These are phyloP conservation scores for Thalassoma bifasciatum DNA, from an alignment of 2,113 vertebrate species.

Conservation along the genomic window DNA sequence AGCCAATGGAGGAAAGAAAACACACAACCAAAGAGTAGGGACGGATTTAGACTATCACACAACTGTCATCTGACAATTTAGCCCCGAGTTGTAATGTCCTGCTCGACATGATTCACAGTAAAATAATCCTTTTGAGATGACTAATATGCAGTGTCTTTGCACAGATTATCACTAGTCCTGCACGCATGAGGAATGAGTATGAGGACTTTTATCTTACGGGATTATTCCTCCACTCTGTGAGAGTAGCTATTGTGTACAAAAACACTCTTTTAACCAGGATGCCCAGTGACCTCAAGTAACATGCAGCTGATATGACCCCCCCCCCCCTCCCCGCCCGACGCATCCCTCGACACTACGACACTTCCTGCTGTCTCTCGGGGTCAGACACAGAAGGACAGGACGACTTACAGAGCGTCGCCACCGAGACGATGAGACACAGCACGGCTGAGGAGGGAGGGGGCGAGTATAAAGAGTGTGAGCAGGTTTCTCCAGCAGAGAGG, in stretches of 20 bases:
- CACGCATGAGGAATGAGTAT: slow-evolving; percentile 24
- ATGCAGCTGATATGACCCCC: slow-evolving; percentile 4
- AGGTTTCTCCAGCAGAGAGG: slow-evolving; percentile 73
- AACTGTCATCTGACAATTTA: slow-evolving; percentile 29
- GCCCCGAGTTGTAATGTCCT: slow-evolving; percentile 40
- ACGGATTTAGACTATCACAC: slow-evolving; percentile 45
- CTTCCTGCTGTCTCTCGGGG: slow-evolving; percentile 30
- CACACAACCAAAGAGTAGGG: slow-evolving; percentile 2
- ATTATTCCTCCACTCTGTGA: slow-evolving; percentile 21
- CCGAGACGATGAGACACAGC: slow-evolving; percentile 63
- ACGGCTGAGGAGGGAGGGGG: slow-evolving; percentile 49
- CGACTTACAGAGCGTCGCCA: slow-evolving; percentile 26
- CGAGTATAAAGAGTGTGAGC: slow-evolving; percentile 73
- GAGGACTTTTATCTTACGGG: slow-evolving; percentile 34
- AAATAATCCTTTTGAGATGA: slow-evolving; percentile 70
- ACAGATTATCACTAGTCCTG: slow-evolving; percentile 56
- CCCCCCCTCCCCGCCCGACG: too few relatives aligned
- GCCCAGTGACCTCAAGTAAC: slow-evolving; percentile 41
- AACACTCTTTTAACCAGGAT: slow-evolving; percentile 24
- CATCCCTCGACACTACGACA: background rate
- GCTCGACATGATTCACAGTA: slow-evolving; percentile 63
- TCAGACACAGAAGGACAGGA: slow-evolving; percentile 64
- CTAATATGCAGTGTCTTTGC: slow-evolving; percentile 48
- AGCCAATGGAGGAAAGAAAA: background rate
- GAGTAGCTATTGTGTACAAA: slow-evolving; percentile 1